Percentiles rank a stretch among this genome's conserved stretches.
phyloP scores from a whole-genome alignment of 2,888 invertebrate species.

The Eledona agricola region DNA sequence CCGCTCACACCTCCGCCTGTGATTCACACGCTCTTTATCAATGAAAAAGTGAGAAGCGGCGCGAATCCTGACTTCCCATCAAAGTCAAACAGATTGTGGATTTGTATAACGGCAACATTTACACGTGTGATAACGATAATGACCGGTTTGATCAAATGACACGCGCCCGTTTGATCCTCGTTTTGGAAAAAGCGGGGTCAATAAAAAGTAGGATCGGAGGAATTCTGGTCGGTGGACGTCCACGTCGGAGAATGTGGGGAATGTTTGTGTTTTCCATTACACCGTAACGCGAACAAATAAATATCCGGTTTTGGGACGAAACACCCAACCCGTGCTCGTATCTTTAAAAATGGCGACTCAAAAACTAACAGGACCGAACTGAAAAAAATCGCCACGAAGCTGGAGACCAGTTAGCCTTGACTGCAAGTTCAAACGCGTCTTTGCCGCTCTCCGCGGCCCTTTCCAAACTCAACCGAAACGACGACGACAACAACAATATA shows the following conservation, averaged over 20 bases:
- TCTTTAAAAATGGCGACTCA: conserved; percentile 22
- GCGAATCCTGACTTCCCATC: no score
- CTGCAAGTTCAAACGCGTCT: conserved; percentile 42
- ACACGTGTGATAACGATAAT: not conserved
- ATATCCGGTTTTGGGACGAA: conserved; percentile 26
- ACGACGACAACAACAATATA: conserved; percentile 14
- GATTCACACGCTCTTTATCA: no score
- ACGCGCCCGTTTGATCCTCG: not conserved
- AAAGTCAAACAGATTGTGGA: no score
- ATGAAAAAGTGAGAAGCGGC: no score
- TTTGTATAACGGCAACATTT: no score
- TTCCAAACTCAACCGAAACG: conserved; percentile 8
- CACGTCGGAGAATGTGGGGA: conserved; percentile 19
- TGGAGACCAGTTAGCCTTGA: conserved; percentile 47
- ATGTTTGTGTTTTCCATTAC: conserved; percentile 32
- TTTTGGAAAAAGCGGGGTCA: conserved; percentile 2
- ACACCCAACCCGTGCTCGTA: no score
- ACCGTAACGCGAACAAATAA: conserved; percentile 19
- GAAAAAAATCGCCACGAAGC: conserved; percentile 13
- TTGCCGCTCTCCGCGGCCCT: no score
- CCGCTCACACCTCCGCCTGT: no score
- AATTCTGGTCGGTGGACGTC: not conserved
- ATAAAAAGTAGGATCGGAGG: not conserved
- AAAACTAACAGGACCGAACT: conserved; percentile 17
- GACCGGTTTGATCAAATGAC: not conserved